phyloP scores from a whole-genome alignment of 2,888 invertebrate species.

The Phytoseiulus persimilis region DNA sequence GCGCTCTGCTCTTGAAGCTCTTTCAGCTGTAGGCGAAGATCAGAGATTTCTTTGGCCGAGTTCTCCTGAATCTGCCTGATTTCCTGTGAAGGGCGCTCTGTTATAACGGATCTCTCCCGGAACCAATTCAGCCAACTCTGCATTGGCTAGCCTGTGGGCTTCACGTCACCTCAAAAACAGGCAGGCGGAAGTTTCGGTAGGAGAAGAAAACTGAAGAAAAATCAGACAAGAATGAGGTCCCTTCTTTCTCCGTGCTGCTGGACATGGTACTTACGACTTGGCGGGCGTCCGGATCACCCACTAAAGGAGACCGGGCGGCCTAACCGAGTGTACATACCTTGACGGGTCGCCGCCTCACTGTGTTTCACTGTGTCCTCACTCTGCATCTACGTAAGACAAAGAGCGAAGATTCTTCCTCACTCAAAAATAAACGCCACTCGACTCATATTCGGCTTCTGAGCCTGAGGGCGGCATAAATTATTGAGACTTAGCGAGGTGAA shows the following conservation, averaged over 20 bases:
- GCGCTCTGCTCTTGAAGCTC: conserved; percentile 19
- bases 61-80: conserved; percentile 17
- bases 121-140: neutral
- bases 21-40: neutral
- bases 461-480: neutral
- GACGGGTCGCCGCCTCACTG: neutral
- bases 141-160: neutral
- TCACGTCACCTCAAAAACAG: neutral
- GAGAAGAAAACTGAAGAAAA: neutral
- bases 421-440: neutral
- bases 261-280: neutral
- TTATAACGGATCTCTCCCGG: neutral
- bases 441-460: neutral
- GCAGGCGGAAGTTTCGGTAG: neutral
- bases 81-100: conserved; percentile 26
- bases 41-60: conserved; percentile 15
- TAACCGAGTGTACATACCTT: neutral
- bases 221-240: neutral
- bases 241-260: neutral
- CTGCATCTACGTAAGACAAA: neutral
- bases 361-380: neutral
- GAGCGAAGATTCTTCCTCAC: neutral
- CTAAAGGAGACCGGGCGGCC: neutral
- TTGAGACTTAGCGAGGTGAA: neutral
- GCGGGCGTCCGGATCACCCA: neutral